These are phyloP conservation scores for Cryptoblepharus egeriae DNA, from an alignment of 2,797 vertebrate genomes.

Conservation along the genomic window DNA sequence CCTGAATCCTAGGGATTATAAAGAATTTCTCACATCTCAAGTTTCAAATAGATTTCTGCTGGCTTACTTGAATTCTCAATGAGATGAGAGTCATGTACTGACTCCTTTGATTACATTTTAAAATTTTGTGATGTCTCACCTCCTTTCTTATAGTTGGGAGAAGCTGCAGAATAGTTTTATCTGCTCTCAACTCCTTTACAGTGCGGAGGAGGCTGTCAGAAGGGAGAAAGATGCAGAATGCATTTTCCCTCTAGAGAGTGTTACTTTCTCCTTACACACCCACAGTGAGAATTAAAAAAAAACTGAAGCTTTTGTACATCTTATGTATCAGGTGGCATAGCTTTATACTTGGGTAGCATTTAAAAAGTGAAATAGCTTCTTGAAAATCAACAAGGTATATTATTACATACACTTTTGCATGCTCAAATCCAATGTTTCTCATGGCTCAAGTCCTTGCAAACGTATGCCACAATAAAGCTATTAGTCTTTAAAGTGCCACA, in stretches of 20 bases:
- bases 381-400: neutral
- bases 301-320: neutral
- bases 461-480: too few species aligned
- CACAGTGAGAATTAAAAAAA: neutral
- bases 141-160: neutral
- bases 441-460: neutral
- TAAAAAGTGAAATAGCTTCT: neutral
- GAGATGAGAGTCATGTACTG: neutral
- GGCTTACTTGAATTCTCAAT: neutral
- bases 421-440: neutral
- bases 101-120: neutral
- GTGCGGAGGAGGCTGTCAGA: neutral
- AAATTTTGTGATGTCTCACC: neutral
- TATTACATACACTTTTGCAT: neutral
- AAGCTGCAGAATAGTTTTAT: neutral
- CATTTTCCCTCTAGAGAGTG: neutral
- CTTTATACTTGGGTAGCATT: neutral
- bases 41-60: neutral
- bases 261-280: too few species aligned
- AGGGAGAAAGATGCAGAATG: neutral
- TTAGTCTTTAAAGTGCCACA: too few species aligned
- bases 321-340: neutral
- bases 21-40: neutral
- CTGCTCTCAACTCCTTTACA: neutral
- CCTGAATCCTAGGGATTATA: neutral